These are phyloP conservation scores for Tanypteryx hageni DNA, from an alignment of 2,888 invertebrate genomes.

Conservation along the genomic window DNA sequence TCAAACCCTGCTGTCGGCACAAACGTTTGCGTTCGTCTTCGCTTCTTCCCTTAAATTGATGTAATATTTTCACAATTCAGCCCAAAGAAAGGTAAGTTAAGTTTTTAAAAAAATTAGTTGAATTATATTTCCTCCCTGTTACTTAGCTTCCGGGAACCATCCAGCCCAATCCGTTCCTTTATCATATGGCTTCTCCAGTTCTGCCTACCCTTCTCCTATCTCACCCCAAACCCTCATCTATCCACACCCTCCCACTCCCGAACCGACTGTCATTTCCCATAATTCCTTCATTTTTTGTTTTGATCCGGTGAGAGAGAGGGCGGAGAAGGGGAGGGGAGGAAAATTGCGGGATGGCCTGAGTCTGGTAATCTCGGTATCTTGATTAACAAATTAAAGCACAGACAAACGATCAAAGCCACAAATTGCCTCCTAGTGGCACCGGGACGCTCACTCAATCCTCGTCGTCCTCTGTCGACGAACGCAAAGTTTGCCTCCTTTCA, in stretches of 20 bases:
- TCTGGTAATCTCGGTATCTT: slow-evolving; percentile 34
- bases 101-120: too few relatives aligned
- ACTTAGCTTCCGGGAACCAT: too few relatives aligned
- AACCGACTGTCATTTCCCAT: slow-evolving; percentile 54
- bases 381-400: slow-evolving; percentile 49
- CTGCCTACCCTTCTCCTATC: slow-evolving; percentile 48
- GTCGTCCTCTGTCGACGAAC: too few relatives aligned
- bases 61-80: too few relatives aligned
- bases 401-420: slow-evolving; percentile 64
- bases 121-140: too few relatives aligned
- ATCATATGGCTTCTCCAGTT: neutral
- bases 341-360: neutral
- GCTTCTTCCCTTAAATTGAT: too few relatives aligned
- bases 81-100: too few relatives aligned
- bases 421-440: neutral
- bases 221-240: slow-evolving; percentile 18
- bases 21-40: too few relatives aligned
- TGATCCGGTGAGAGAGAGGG: slow-evolving; percentile 67
- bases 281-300: slow-evolving; percentile 72
- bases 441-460: too few relatives aligned
- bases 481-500: too few relatives aligned
- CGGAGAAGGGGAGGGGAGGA: slow-evolving; percentile 34
- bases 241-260: neutral
- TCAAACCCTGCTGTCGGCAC: too few relatives aligned
- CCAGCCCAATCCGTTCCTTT: too few relatives aligned